Percentiles rank a stretch among this genome's conserved stretches.
These are phyloP conservation scores for Zalophus californianus DNA, from an alignment of 2,797 vertebrate species.

Conservation along the genomic window DNA sequence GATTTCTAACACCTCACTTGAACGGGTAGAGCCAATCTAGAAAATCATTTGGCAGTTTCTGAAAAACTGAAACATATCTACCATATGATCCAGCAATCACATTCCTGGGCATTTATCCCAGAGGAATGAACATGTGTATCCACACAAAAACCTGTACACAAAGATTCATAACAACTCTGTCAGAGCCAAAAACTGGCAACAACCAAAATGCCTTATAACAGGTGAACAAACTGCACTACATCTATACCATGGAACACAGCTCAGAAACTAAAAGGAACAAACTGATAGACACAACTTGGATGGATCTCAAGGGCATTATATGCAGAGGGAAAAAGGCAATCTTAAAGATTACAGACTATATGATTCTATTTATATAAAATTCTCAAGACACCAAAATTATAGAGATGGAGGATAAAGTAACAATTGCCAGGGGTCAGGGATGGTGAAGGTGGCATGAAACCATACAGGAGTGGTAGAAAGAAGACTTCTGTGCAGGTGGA, in stretches of 20 bases:
- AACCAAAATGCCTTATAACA: neutral
- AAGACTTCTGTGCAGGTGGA: neutral
- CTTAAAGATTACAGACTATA: neutral
- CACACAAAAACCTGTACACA: neutral
- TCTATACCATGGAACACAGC: neutral
- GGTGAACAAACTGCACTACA: neutral
- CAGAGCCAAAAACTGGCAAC: neutral
- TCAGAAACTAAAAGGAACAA: neutral
- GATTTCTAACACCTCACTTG: neutral
- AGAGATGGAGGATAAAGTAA: neutral
- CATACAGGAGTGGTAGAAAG: neutral
- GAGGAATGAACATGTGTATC: neutral
- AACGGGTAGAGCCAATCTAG: neutral
- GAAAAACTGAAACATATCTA: slow-evolving; percentile 15
- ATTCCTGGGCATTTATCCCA: slow-evolving; percentile 7
- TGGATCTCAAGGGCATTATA: neutral
- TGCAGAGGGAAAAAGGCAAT: neutral
- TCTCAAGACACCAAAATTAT: neutral
- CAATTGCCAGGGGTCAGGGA: neutral
- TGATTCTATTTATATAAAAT: neutral
- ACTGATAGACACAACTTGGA: neutral
- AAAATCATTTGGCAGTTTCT: neutral
- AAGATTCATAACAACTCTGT: neutral
- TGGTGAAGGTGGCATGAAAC: neutral
- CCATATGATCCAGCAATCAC: neutral